Percentiles rank a stretch among this genome's conserved stretches.
Conservation (phyloP, 2,888 invertebrate species). For the Parnassius apollo region DNA sequence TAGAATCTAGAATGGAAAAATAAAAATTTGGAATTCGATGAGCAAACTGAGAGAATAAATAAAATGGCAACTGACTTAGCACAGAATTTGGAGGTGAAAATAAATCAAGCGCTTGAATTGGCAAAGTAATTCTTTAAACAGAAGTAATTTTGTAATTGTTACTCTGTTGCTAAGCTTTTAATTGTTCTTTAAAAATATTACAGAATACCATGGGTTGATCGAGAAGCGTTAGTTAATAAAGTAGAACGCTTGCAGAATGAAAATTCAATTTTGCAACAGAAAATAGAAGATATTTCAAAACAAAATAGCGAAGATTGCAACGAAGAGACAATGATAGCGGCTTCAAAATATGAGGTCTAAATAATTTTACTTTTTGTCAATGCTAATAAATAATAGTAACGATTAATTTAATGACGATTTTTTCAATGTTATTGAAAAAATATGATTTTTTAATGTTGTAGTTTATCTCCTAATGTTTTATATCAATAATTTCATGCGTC, state of each 20-base stretch:
- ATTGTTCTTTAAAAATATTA: slow-evolving; percentile 3
- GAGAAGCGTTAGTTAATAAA: slow-evolving; percentile 58
- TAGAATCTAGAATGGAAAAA: slow-evolving; percentile 66
- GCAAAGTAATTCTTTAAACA: slow-evolving; percentile 48
- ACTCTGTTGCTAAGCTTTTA: neutral
- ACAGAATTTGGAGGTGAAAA: slow-evolving; percentile 61
- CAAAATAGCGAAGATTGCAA: slow-evolving; percentile 42
- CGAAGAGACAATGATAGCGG: slow-evolving; percentile 28
- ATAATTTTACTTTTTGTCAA: neutral
- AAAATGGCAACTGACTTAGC: slow-evolving; percentile 54
- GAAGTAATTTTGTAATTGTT: neutral
- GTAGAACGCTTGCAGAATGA: slow-evolving; percentile 63
- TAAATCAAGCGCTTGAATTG: slow-evolving; percentile 54
- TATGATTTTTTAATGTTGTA: no score
- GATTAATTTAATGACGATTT: no score
- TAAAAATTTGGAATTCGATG: slow-evolving; percentile 58
- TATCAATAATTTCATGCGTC: no score
- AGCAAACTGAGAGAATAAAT: slow-evolving; percentile 61
- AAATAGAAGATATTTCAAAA: slow-evolving; percentile 50
- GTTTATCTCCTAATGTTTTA: no score
- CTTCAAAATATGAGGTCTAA: slow-evolving; percentile 43
- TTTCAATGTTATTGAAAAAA: no score
- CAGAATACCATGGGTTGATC: slow-evolving; percentile 68
- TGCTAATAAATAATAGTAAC: no score
- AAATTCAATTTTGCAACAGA: slow-evolving; percentile 52